Percentiles rank a stretch among this genome's conserved stretches.
Conservation (phyloP, 2,113 vertebrate genomes). For the Alosa alosa region DNA sequence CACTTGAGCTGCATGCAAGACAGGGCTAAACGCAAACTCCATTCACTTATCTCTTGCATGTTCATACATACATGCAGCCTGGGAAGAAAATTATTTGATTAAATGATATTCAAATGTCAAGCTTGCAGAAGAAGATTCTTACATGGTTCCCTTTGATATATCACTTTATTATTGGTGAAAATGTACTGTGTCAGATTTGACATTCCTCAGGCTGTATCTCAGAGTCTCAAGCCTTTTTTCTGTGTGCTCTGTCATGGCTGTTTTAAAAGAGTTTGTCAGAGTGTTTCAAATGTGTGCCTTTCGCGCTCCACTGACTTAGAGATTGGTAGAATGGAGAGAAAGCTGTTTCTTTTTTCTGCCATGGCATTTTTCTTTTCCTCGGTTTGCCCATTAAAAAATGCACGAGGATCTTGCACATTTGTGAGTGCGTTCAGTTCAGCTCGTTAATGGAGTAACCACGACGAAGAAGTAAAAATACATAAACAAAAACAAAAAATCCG, state of each 20-base stretch:
- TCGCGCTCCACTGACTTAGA: background rate
- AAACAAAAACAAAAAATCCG: background rate
- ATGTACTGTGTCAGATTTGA: background rate
- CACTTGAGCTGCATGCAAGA: background rate
- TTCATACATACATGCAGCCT: background rate
- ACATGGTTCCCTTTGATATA: background rate
- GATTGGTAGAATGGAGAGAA: background rate
- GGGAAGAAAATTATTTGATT: background rate
- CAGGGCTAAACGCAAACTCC: background rate
- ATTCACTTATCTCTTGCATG: background rate
- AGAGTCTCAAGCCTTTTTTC: background rate
- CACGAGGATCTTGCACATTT: background rate
- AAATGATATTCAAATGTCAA: background rate
- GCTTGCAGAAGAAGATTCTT: background rate
- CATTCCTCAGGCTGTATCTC: background rate
- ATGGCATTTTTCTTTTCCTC: background rate
- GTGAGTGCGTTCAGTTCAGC: background rate
- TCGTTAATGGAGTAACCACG: conserved; percentile 1
- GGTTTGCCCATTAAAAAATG: background rate
- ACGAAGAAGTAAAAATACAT: background rate
- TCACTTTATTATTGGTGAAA: background rate
- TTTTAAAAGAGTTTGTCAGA: background rate
- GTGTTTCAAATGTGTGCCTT: background rate
- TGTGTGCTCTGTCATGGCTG: background rate
- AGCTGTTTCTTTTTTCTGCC: background rate